Evolutionary conservation across 2,888 invertebrate species (phyloP).

Genomic region (Epistrophe grossulariae): DNA sequence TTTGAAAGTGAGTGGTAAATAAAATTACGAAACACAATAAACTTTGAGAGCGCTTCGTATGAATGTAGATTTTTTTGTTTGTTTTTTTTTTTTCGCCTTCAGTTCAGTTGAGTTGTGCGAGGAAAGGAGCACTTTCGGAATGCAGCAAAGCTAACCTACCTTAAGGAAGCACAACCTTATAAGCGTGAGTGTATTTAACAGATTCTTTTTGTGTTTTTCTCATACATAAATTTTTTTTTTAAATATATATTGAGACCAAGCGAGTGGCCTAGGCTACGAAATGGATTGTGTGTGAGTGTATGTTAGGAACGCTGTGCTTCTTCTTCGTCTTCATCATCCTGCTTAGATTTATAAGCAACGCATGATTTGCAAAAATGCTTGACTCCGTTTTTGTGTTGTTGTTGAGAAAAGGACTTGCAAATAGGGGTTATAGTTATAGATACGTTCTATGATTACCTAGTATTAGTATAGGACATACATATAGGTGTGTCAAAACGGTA

Average conservation of each 20-base stretch:
- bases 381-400: slow-evolving; percentile 57
- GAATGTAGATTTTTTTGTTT: slow-evolving; percentile 38
- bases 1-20: slow-evolving; percentile 73
- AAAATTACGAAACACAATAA: slow-evolving; percentile 73
- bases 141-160: slow-evolving; percentile 33
- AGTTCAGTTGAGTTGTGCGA: slow-evolving; percentile 20
- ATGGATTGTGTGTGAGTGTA: slow-evolving; percentile 1
- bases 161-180: slow-evolving; percentile 23
- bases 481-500: slow-evolving; percentile 25
- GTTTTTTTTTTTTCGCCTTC: background rate
- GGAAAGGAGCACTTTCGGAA: slow-evolving; percentile 51
- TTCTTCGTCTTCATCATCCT: slow-evolving; percentile 13
- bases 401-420: slow-evolving; percentile 26
- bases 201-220: slow-evolving; percentile 38
- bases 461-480: background rate
- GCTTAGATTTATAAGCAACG: slow-evolving; percentile 29
- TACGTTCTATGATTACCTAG: too few relatives aligned
- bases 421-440: slow-evolving; percentile 1
- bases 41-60: slow-evolving; percentile 57
- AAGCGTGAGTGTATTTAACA: slow-evolving; percentile 49
- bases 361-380: slow-evolving; percentile 57
- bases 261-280: slow-evolving; percentile 35
- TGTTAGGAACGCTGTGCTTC: background rate
- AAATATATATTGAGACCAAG: slow-evolving; percentile 6
- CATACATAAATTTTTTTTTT: background rate